phyloP scores from a whole-genome alignment of 1,140 invertebrate species.

The Spodoptera litura region DNA sequence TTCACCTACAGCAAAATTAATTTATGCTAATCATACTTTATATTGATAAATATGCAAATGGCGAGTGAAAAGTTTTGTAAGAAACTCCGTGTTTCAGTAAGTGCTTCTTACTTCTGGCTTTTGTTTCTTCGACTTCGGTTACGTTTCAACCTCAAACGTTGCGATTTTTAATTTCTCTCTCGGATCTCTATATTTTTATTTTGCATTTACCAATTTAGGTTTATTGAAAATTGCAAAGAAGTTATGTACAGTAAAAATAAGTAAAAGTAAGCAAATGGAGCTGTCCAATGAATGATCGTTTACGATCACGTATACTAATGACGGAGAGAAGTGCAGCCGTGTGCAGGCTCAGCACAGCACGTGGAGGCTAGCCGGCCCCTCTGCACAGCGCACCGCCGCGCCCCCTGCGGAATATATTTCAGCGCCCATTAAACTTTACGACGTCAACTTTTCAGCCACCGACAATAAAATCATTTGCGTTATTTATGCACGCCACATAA shows the following conservation, averaged over 20 bases:
- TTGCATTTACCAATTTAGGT: too few relatives aligned
- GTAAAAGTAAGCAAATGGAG: too few relatives aligned
- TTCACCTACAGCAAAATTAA: constrained; percentile 7
- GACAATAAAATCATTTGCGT: constrained; percentile 68
- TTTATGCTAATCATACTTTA: constrained; percentile 23
- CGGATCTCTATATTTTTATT: too few relatives aligned
- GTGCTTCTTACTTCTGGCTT: neutral
- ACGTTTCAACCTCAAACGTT: too few relatives aligned
- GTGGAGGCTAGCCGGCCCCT: neutral
- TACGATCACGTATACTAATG: too few relatives aligned
- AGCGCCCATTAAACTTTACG: constrained; percentile 70
- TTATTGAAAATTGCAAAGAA: too few relatives aligned
- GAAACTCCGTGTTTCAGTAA: neutral
- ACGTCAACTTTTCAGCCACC: constrained; percentile 69
- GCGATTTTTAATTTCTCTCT: too few relatives aligned
- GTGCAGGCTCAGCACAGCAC: neutral
- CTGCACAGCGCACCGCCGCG: neutral
- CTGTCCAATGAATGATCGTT: too few relatives aligned
- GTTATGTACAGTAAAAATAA: too few relatives aligned
- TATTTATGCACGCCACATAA: constrained; percentile 54
- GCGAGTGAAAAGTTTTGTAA: constrained; percentile 22
- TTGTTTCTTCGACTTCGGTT: constrained; percentile 2
- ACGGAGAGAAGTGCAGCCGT: too few relatives aligned
- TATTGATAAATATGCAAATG: constrained; percentile 29
- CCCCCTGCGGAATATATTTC: constrained; percentile 64